Evolutionary conservation across 2,113 vertebrate genomes (phyloP).

Genomic region (Cryptomyrus ogoouensis): DNA sequence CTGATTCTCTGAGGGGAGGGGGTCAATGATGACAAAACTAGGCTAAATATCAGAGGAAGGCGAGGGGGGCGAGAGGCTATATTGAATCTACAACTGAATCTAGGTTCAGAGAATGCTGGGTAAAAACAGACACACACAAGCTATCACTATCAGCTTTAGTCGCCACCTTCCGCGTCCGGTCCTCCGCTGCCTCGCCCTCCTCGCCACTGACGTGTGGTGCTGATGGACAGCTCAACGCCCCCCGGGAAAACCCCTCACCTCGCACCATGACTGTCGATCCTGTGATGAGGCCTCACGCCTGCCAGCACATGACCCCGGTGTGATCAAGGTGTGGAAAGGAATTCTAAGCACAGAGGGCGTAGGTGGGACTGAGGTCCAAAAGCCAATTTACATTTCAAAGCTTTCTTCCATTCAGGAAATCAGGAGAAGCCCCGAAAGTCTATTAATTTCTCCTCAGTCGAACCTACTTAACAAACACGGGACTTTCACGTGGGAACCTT

Average conservation of each 20-base stretch:
- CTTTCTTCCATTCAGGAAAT: neutral
- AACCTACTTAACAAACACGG: neutral
- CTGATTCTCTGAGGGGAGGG: neutral
- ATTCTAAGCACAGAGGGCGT: neutral
- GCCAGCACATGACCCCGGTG: neutral
- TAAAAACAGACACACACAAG: neutral
- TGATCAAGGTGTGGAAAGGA: neutral
- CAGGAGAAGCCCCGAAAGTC: neutral
- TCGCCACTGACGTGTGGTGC: neutral
- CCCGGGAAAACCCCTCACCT: neutral
- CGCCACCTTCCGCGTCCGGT: neutral
- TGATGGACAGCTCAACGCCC: neutral
- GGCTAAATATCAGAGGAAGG: neutral
- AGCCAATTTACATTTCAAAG: slow-evolving; percentile 19
- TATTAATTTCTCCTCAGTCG: neutral
- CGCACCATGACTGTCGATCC: neutral
- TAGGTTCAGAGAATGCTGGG: neutral
- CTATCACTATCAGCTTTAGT: neutral
- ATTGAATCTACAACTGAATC: neutral
- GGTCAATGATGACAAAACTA: neutral
- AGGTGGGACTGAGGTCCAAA: neutral
- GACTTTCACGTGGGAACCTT: neutral
- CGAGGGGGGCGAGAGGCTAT: neutral
- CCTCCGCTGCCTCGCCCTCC: neutral
- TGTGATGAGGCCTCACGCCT: neutral